Conservation (phyloP, 2,113 vertebrate genomes). For the Tringa solitaria region DNA sequence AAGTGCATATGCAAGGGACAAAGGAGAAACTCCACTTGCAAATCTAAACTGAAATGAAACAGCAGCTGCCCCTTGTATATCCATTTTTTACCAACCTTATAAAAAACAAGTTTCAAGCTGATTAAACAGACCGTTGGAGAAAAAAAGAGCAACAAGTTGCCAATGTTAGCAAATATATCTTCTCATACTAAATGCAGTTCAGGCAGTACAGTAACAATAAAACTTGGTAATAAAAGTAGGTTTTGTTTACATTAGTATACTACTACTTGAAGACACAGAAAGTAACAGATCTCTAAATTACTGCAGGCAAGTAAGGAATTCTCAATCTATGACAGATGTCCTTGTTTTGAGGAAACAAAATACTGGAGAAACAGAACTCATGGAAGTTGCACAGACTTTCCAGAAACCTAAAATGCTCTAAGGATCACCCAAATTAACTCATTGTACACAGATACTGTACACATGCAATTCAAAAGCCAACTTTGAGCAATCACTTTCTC, state of each 20-base stretch:
- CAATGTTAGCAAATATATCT: neutral
- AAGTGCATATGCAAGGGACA: neutral
- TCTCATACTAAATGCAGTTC: neutral
- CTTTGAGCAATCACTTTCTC: neutral
- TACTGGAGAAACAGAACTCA: neutral
- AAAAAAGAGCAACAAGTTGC: neutral
- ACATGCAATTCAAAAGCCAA: neutral
- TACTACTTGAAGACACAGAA: neutral
- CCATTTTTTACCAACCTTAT: neutral
- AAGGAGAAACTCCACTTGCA: neutral
- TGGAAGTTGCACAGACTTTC: neutral
- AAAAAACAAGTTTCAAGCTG: neutral
- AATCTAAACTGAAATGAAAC: neutral
- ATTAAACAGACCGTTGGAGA: neutral
- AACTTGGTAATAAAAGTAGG: neutral
- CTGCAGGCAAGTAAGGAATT: neutral
- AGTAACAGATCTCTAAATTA: neutral
- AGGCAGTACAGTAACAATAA: neutral
- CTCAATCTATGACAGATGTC: neutral
- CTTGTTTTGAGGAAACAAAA: neutral
- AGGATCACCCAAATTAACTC: neutral
- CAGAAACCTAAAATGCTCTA: neutral
- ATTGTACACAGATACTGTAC: neutral
- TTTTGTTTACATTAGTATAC: neutral
- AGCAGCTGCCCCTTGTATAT: neutral